Evolutionary conservation across 2,797 vertebrate genomes (phyloP), one percentile per base, ranked within the genome.

Genomic region (Odontamblyopus lacepedii): DNA sequence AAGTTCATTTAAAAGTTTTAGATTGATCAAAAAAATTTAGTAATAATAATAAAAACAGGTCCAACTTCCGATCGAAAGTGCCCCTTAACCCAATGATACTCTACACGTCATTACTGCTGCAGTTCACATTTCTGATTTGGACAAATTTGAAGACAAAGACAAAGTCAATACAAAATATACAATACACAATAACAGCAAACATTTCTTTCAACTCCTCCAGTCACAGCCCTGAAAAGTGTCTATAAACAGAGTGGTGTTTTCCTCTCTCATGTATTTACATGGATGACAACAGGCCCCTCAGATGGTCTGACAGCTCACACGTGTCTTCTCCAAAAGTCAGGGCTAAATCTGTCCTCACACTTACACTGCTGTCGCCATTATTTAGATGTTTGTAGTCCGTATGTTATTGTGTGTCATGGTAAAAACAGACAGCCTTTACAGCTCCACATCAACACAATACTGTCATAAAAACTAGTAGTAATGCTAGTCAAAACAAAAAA

Each of bases 201-300:
- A 61, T 8, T 61, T 23, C 4, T 60, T 27, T 16, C 27, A 29
- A 12, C 23, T 30, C 11, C 57, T 60, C 4, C 23, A 13, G 57
- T 18, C 59, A 13, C 13, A 18, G 60, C 2, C 6, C 7, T 15
- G 18, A 32, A 29, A 32, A 30, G 4, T 15, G 44, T 15, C 12
- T 15, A 16, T 15, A 48, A 30, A 18, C 60, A 18, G 59, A 32
- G 30, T 19, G 2, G 18, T 23, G 32, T 41, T 18, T 19, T 23
- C 19, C 13, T 63, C 19, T 23, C 35, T 26, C 38, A 38, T 11
- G 12, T 64, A 26, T 64, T 26, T 48, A 44, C 67, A 38, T 55
- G 64, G 73, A 83, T 84, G 83, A 82, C 69, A 9, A 82, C 69
- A 80, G 50, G 65, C 61, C 74, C 81, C 81, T 73, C 19, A 7